Evolutionary conservation across 2,797 vertebrate genomes (phyloP).

Genomic region (Falco berigora): DNA sequence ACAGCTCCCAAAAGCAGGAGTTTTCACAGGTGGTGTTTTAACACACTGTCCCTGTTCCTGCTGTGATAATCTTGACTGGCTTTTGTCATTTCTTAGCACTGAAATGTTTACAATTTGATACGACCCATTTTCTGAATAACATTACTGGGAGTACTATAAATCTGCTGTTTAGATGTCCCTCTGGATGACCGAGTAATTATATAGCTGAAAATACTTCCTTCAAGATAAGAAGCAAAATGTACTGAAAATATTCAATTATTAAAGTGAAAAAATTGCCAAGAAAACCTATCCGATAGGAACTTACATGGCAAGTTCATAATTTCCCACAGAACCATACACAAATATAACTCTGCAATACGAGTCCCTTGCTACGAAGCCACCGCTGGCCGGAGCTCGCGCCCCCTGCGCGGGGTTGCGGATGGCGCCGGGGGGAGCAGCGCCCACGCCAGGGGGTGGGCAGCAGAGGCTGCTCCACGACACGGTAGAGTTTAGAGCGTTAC

Average conservation of each 20-base stretch:
- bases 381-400: accelerated
- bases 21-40: background rate
- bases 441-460: background rate
- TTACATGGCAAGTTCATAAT: background rate
- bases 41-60: background rate
- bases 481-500: background rate
- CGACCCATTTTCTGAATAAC: background rate
- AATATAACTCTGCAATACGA: accelerated
- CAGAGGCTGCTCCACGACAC: background rate
- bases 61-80: background rate
- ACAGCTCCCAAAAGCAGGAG: background rate
- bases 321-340: background rate
- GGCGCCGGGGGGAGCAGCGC: background rate
- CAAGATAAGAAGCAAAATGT: background rate
- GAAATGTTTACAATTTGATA: background rate
- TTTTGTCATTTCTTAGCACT: background rate
- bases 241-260: background rate
- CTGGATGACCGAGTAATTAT: background rate
- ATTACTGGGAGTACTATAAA: background rate
- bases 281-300: background rate
- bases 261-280: background rate
- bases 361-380: background rate
- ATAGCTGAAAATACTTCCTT: background rate
- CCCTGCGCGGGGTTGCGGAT: accelerated
- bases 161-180: background rate